phyloP scores from a whole-genome alignment of 2,113 vertebrate species.

The Ranitomeya imitator region DNA sequence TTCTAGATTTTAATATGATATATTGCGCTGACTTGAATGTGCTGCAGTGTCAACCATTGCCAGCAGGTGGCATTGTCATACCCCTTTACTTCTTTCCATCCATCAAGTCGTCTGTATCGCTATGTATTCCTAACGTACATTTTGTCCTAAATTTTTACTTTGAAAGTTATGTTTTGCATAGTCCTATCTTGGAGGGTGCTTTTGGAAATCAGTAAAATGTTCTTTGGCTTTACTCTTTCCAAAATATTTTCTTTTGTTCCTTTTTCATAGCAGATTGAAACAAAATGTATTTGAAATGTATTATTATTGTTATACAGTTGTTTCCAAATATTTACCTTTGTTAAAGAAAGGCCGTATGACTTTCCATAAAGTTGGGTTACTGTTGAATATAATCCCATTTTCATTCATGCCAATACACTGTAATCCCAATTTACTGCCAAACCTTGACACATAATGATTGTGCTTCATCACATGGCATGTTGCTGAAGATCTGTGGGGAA shows the following conservation, averaged over 20 bases:
- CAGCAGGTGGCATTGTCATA: constrained; percentile 27
- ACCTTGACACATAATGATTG: constrained; percentile 80
- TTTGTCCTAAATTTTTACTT: neutral
- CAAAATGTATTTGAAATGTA: neutral
- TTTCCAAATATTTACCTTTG: constrained; percentile 76
- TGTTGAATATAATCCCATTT: constrained; percentile 93
- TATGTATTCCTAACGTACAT: neutral
- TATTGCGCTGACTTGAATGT: neutral
- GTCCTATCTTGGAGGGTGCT: neutral
- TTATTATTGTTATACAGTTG: neutral
- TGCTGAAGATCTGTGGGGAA: constrained; percentile 78
- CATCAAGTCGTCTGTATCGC: neutral
- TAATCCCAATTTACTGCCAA: constrained; percentile 84
- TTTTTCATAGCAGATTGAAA: neutral
- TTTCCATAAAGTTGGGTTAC: constrained; percentile 84
- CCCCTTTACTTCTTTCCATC: neutral
- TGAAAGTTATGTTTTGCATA: neutral
- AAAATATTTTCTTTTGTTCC: neutral
- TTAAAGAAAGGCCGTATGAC: constrained; percentile 82
- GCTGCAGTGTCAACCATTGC: neutral
- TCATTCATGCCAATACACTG: constrained; percentile 91
- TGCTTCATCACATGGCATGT: constrained; percentile 88
- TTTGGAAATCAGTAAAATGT: neutral
- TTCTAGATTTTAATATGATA: too few species aligned
- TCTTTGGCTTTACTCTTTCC: neutral